A percentile compares a stretch with the other conserved stretches of the same genome.
These are phyloP conservation scores for Pagetopsis macropterus DNA, from an alignment of 2,797 vertebrate species.

Conservation along the genomic window DNA sequence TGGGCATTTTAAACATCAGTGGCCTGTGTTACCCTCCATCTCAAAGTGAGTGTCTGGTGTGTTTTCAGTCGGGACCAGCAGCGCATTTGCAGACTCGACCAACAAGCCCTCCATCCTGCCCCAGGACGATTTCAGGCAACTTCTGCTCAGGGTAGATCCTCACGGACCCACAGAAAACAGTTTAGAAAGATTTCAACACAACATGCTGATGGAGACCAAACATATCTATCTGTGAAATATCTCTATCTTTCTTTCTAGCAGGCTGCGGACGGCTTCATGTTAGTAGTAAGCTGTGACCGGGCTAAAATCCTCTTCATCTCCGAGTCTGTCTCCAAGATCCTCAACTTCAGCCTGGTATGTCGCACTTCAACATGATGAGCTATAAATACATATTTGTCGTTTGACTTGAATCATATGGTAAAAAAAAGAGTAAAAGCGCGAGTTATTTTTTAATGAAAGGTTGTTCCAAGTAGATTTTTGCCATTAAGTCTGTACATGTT, in stretches of 20 bases:
- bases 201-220: too few relatives aligned
- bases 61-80: slow-evolving; percentile 81
- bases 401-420: too few relatives aligned
- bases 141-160: slow-evolving; percentile 89
- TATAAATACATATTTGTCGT: too few relatives aligned
- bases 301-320: slow-evolving; percentile 97
- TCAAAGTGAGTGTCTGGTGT: not conserved
- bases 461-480: too few relatives aligned
- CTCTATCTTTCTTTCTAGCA: slow-evolving; percentile 45
- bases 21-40: rapidly evolving
- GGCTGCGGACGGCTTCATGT: slow-evolving; percentile 95
- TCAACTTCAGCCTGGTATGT: slow-evolving; percentile 94
- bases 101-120: slow-evolving; percentile 93
- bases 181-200: too few relatives aligned
- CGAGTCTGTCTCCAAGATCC: slow-evolving; percentile 95
- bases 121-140: slow-evolving; percentile 92
- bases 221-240: not conserved
- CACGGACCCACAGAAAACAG: too few relatives aligned
- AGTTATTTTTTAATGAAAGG: too few relatives aligned
- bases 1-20: not conserved
- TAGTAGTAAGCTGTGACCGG: slow-evolving; percentile 95
- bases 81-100: slow-evolving; percentile 89
- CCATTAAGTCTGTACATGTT: too few relatives aligned
- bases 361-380: not conserved
- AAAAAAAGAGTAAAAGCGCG: too few relatives aligned